Conservation (phyloP, 30 jellyfish, hydroid and myxozoan genomes). For the Aurelia coerulea region DNA sequence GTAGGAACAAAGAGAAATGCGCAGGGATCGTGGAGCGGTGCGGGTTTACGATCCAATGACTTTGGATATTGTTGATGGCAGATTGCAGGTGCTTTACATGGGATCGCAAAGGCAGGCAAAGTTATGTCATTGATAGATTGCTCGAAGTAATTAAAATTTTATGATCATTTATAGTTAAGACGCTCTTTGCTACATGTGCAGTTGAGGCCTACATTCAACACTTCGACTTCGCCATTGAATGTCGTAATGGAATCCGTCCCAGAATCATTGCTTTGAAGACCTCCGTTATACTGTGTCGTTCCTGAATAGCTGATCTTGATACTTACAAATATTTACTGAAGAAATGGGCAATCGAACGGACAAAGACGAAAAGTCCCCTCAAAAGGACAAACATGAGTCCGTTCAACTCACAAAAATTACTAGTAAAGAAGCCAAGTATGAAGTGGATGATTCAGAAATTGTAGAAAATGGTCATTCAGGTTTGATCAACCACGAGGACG, state of each 20-base stretch:
- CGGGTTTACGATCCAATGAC: slow-evolving; percentile 2
- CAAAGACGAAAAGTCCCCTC: slow-evolving; percentile 9
- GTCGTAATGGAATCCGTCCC: slow-evolving; percentile 11
- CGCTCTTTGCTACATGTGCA: slow-evolving; percentile 15
- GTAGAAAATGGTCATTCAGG: slow-evolving; percentile 61
- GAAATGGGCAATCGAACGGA: slow-evolving; percentile 29
- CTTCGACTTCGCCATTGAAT: slow-evolving; percentile 22
- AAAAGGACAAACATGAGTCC: not conserved
- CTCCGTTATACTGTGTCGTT: too few relatives aligned
- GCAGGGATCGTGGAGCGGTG: too few relatives aligned
- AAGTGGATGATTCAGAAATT: slow-evolving; percentile 5
- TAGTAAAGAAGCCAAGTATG: slow-evolving; percentile 13
- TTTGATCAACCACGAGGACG: slow-evolving; percentile 3
- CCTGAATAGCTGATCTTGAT: too few relatives aligned
- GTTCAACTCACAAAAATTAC: slow-evolving; percentile 31
- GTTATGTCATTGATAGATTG: slow-evolving; percentile 14
- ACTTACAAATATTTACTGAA: too few relatives aligned
- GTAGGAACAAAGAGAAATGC: too few relatives aligned
- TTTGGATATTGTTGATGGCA: slow-evolving; percentile 6
- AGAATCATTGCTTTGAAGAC: too few relatives aligned
- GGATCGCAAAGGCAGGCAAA: slow-evolving; percentile 37
- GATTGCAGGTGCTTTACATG: slow-evolving; percentile 45
- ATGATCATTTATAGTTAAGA: slow-evolving; percentile 43
- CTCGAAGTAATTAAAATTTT: slow-evolving; percentile 37
- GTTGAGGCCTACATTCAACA: not conserved